These are phyloP conservation scores for Hanleya hanleyi DNA, from an alignment of 2,888 invertebrate species.

Conservation along the genomic window DNA sequence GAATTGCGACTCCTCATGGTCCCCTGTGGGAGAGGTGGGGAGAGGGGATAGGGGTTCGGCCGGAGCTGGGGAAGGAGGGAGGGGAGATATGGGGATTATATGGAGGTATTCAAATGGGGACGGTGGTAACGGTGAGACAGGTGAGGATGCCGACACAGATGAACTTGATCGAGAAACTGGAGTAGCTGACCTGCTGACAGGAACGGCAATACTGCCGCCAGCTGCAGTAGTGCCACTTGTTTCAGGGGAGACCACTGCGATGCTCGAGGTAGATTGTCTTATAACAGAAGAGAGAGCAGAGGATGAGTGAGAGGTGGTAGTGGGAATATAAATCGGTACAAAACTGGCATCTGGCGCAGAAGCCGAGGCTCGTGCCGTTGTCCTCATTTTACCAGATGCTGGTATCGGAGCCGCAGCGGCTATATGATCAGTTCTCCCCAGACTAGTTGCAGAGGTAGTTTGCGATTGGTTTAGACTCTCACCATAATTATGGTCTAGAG, in stretches of 20 bases:
- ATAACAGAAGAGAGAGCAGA: background rate
- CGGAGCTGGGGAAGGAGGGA: constrained; percentile 47
- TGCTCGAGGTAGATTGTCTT: constrained; percentile 5
- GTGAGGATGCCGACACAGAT: constrained; percentile 15
- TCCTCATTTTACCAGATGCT: too few relatives aligned
- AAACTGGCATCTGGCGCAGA: background rate
- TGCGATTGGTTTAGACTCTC: too few relatives aligned
- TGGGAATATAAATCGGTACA: constrained; percentile 2
- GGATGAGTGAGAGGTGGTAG: background rate
- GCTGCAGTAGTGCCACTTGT: background rate
- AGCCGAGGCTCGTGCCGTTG: too few relatives aligned
- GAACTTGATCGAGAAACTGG: constrained; percentile 24
- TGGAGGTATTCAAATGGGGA: constrained; percentile 48
- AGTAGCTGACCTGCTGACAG: constrained; percentile 13
- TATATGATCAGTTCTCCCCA: too few relatives aligned
- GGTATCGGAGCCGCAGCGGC: too few relatives aligned
- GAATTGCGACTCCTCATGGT: background rate
- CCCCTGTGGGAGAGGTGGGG: constrained; percentile 21
- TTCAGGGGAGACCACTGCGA: background rate
- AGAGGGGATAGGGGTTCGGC: constrained; percentile 39
- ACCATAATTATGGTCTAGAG: too few relatives aligned
- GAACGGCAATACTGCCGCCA: background rate
- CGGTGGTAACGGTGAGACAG: constrained; percentile 44
- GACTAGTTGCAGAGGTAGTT: too few relatives aligned
- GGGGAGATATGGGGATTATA: constrained; percentile 43